Percentiles rank a stretch among this genome's conserved stretches.
Evolutionary conservation across 2,113 vertebrate genomes (phyloP).

Genomic region (Bufo gargarizans): DNA sequence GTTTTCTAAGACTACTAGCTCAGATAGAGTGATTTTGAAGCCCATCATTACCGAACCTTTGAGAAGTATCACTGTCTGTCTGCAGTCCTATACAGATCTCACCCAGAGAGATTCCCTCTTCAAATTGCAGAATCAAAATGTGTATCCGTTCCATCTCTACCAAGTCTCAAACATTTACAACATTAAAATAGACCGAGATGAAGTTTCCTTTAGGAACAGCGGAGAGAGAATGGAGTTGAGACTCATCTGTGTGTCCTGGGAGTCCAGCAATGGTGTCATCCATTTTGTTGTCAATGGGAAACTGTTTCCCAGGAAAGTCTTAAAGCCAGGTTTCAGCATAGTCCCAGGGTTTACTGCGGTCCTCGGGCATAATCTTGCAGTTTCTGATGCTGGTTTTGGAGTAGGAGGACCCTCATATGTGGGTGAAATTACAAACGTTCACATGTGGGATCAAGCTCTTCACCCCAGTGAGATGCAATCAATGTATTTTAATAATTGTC

Average conservation of each 20-base stretch:
- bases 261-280: not conserved
- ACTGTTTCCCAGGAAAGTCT: not conserved
- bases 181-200: not conserved
- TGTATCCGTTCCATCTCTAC: not conserved
- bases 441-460: not conserved
- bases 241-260: constrained; percentile 1
- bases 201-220: not conserved
- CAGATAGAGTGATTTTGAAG: not conserved
- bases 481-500: not conserved
- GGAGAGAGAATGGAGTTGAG: not conserved
- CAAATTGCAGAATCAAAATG: not conserved
- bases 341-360: not conserved
- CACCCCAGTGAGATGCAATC: not conserved
- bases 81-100: not conserved
- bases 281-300: not conserved
- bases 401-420: not conserved
- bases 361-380: not conserved
- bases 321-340: not conserved
- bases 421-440: not conserved
- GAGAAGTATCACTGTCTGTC: not conserved
- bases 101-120: not conserved
- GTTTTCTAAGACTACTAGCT: not conserved
- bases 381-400: not conserved
- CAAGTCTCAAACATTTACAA: not conserved
- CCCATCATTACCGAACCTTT: not conserved